Percentiles rank a stretch among this genome's conserved stretches.
Conservation (phyloP, 2,113 vertebrate genomes). For the Archilochus colubris region DNA sequence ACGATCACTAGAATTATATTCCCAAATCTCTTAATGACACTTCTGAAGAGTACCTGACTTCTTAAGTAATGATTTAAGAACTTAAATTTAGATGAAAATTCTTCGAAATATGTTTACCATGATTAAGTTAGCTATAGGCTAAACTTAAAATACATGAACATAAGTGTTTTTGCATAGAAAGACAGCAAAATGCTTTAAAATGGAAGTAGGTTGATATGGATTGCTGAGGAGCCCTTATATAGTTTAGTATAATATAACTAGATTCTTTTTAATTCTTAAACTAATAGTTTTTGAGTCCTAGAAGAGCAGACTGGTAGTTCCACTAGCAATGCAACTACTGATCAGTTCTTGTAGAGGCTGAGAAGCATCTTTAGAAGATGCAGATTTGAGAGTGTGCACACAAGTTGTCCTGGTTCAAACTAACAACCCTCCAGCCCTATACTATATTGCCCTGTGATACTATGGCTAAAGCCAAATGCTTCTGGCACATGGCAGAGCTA, state of each 20-base stretch:
- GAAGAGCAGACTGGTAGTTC: neutral
- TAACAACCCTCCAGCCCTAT: neutral
- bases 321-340: neutral
- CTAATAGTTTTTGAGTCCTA: neutral
- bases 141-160: neutral
- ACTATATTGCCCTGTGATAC: neutral
- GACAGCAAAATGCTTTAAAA: neutral
- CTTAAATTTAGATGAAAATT: neutral
- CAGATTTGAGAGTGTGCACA: neutral
- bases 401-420: fast-evolving
- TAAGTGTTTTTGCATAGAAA: neutral
- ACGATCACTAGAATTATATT: neutral
- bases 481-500: neutral
- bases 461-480: neutral
- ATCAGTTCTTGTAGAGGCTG: neutral
- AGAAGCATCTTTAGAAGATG: neutral
- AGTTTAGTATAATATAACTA: neutral
- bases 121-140: neutral
- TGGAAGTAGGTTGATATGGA: neutral
- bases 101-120: neutral
- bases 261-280: neutral
- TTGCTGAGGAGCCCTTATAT: neutral
- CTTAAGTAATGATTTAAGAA: neutral
- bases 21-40: neutral
- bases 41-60: neutral